These are phyloP conservation scores for Sinodicranocentrus sp. DNA, from an alignment of 2,888 invertebrate genomes.

Conservation along the genomic window DNA sequence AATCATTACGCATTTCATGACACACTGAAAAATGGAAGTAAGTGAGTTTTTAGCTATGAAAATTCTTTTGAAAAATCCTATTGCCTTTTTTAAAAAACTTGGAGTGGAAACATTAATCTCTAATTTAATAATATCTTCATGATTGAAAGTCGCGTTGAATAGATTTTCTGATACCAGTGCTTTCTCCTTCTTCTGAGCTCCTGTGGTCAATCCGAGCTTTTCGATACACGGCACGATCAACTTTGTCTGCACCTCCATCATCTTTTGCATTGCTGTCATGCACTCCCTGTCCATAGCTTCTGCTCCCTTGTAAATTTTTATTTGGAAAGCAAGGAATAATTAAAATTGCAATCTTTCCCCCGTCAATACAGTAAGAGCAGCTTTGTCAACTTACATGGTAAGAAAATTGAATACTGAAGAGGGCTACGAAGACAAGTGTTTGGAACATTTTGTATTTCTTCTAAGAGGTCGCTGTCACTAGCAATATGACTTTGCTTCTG, in stretches of 20 bases:
- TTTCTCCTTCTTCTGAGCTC: slow-evolving; percentile 62
- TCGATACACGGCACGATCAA: slow-evolving; percentile 66
- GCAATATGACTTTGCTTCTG: no score
- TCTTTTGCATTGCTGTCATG: slow-evolving; percentile 46
- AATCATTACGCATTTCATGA: slow-evolving; percentile 65
- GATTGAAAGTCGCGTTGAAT: slow-evolving; percentile 34
- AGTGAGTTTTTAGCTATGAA: slow-evolving; percentile 16
- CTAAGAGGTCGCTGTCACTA: no score
- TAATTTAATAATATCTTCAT: slow-evolving; percentile 30
- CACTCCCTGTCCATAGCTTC: slow-evolving; percentile 54
- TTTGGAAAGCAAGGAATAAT: neutral
- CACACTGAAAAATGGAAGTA: slow-evolving; percentile 57
- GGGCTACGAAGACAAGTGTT: neutral
- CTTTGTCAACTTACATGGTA: slow-evolving; percentile 30
- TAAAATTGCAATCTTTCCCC: neutral
- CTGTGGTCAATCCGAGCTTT: slow-evolving; percentile 43
- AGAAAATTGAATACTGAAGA: slow-evolving; percentile 21
- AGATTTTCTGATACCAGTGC: slow-evolving; percentile 49
- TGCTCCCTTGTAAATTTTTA: slow-evolving; percentile 21
- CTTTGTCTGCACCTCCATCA: slow-evolving; percentile 56
- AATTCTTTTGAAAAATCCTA: neutral
- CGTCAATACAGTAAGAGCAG: neutral
- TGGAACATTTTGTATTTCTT: neutral
- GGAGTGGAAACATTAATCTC: neutral
- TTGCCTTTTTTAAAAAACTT: no score